Evolutionary conservation across 2,888 invertebrate genomes (phyloP).

Genomic region (Cataglyphis cursor): DNA sequence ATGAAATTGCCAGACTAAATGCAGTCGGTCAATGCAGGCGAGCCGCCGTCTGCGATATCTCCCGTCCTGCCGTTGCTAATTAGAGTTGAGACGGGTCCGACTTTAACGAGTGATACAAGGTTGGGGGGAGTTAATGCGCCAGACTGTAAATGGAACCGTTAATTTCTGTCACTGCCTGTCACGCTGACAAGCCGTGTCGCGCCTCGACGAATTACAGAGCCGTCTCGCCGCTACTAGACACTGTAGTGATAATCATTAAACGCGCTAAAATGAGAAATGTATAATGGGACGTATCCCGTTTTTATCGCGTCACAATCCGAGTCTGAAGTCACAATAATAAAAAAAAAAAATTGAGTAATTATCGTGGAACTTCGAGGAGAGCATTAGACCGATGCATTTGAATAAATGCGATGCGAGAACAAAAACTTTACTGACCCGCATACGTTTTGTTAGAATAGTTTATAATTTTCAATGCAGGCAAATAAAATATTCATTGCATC

Average conservation of each 20-base stretch:
- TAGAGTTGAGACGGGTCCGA: conserved; percentile 63
- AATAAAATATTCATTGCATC: conserved; percentile 2
- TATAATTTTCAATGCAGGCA: neutral
- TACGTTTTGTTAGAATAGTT: neutral
- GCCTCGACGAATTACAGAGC: conserved; percentile 47
- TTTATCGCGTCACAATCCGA: neutral
- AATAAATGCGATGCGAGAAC: neutral
- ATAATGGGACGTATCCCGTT: neutral
- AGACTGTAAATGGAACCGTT: conserved; percentile 69
- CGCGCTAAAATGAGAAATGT: conserved; percentile 17
- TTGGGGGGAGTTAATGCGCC: conserved; percentile 59
- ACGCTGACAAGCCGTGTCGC: conserved; percentile 32
- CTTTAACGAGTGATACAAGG: conserved; percentile 67
- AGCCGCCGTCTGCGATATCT: conserved; percentile 49
- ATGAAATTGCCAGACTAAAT: conserved; percentile 71
- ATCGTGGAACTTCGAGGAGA: neutral
- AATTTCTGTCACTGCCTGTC: conserved; percentile 63
- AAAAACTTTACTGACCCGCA: neutral
- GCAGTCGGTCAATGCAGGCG: conserved; percentile 62
- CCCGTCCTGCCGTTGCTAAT: conserved; percentile 67
- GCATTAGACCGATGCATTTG: neutral
- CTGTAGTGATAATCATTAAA: conserved; percentile 20
- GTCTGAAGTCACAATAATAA: neutral
- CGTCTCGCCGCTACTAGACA: conserved; percentile 11
- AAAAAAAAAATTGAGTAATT: neutral